Conservation (phyloP, 2,113 vertebrate genomes). For the Sarotherodon lohbergeri region DNA sequence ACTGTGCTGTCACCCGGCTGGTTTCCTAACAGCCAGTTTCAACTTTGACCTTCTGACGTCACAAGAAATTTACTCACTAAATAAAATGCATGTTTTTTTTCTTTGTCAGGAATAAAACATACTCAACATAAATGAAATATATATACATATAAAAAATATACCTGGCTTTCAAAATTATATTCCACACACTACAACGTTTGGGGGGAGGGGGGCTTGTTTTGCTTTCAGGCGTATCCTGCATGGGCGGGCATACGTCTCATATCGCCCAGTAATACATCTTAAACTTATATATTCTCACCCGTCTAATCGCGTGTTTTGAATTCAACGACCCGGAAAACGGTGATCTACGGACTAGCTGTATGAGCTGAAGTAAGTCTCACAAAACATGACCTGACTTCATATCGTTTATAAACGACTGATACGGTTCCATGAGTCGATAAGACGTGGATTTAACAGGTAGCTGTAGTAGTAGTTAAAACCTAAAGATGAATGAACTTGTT, state of each 20-base stretch:
- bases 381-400: background rate
- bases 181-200: background rate
- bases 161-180: background rate
- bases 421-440: background rate
- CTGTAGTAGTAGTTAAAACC: background rate
- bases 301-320: background rate
- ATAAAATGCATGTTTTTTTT: background rate
- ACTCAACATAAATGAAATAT: background rate
- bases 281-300: background rate
- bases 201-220: background rate
- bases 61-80: background rate
- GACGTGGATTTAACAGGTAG: slow-evolving; percentile 8
- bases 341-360: background rate
- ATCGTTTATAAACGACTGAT: background rate
- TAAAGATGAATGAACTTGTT: background rate
- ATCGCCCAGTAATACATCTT: rapidly evolving
- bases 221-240: rapidly evolving
- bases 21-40: background rate
- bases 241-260: background rate
- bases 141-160: background rate
- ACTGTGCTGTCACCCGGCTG: too few species aligned
- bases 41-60: slow-evolving; percentile 61
- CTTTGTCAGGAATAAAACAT: background rate
- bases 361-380: background rate
- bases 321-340: slow-evolving; percentile 18